phyloP scores from a whole-genome alignment of 2,797 vertebrate genomes.

The Netta rufina region DNA sequence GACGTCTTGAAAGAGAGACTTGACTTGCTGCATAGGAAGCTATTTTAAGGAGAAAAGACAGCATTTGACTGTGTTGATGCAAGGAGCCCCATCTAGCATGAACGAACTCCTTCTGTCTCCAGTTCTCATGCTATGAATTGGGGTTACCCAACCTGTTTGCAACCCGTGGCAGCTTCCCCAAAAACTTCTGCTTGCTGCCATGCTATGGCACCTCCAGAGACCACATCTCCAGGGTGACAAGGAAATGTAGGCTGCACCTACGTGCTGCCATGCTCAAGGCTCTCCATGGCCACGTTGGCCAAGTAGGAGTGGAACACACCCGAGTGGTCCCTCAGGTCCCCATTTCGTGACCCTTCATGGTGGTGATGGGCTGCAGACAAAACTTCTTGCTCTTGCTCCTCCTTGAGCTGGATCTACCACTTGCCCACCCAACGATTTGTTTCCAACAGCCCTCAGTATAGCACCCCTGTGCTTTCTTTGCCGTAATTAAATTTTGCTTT shows the following conservation, averaged over 20 bases:
- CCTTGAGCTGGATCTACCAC: background rate
- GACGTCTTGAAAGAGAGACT: background rate
- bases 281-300: background rate
- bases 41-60: background rate
- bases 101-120: background rate
- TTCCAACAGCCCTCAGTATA: background rate
- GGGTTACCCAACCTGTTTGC: background rate
- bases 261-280: background rate
- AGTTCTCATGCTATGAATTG: background rate
- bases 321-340: background rate
- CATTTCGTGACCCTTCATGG: accelerated
- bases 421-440: background rate
- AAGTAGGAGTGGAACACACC: background rate
- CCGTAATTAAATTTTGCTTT: conserved; percentile 58
- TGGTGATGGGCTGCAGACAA: background rate
- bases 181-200: background rate
- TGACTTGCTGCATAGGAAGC: background rate
- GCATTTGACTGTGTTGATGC: background rate
- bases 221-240: background rate
- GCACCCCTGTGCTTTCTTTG: background rate
- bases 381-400: background rate
- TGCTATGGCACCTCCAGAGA: background rate
- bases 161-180: accelerated
- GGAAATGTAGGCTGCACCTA: background rate
- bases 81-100: accelerated